Conservation (phyloP, 2,888 invertebrate species). For the Harpalus rufipes region DNA sequence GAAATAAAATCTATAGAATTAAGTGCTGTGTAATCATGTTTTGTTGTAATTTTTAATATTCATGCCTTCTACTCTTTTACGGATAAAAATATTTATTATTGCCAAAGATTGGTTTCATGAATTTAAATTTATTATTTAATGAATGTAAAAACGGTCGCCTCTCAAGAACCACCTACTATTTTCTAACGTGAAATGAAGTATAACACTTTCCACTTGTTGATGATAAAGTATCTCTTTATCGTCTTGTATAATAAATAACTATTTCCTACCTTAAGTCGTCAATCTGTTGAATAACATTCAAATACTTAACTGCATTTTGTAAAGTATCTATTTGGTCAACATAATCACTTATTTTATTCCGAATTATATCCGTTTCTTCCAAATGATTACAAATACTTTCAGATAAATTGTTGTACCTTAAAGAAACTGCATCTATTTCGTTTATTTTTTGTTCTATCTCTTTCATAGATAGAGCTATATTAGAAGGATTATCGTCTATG, state of each 20-base stretch:
- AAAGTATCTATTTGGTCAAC: conserved; percentile 80
- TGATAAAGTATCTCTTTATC: too few species aligned
- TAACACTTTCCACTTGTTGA: too few species aligned
- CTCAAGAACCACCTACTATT: too few species aligned
- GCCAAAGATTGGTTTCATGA: too few species aligned
- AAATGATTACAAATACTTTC: conserved; percentile 78
- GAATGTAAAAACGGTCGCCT: too few species aligned
- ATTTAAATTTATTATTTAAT: too few species aligned
- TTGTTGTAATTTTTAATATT: too few species aligned
- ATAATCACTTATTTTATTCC: conserved; percentile 80
- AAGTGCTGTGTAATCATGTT: too few species aligned
- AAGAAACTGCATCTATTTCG: conserved; percentile 78
- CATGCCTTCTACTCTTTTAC: too few species aligned
- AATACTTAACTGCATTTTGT: conserved; percentile 82
- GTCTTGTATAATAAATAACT: conserved; percentile 68
- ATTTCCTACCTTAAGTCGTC: conserved; percentile 83
- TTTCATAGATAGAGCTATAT: conserved; percentile 82
- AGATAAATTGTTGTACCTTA: conserved; percentile 78
- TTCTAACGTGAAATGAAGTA: too few species aligned
- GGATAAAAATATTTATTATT: too few species aligned
- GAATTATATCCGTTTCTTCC: conserved; percentile 76
- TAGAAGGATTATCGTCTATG: conserved; percentile 81
- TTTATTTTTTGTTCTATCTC: conserved; percentile 80
- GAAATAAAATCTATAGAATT: too few species aligned
- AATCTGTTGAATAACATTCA: conserved; percentile 84